A percentile compares a stretch with the other conserved stretches of the same genome.
These are phyloP conservation scores for Limnothrissa miodon DNA, from an alignment of 2,113 vertebrate genomes.

Conservation along the genomic window DNA sequence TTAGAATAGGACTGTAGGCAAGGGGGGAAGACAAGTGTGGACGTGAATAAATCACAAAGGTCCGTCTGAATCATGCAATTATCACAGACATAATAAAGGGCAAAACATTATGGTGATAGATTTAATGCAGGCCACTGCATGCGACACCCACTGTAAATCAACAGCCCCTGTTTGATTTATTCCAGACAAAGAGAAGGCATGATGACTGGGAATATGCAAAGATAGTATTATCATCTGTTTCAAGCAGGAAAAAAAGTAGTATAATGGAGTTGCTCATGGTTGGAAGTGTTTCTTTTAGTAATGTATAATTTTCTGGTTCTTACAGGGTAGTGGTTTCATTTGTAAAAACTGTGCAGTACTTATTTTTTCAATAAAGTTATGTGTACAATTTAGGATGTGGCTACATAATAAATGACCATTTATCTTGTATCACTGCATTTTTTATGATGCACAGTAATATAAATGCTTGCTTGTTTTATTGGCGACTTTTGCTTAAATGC, in stretches of 20 bases:
- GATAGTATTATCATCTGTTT: background rate
- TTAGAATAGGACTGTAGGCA: constrained; percentile 42
- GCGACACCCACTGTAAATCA: background rate
- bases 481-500: background rate
- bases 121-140: constrained; percentile 6
- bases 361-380: no score
- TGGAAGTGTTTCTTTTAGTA: background rate
- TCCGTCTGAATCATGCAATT: constrained; percentile 39
- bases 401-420: background rate
- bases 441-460: no score
- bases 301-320: background rate
- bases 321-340: background rate
- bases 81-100: constrained; percentile 36
- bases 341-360: background rate
- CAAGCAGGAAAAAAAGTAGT: background rate
- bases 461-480: background rate
- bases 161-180: background rate
- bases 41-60: constrained; percentile 27
- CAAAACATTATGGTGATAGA: background rate
- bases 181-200: background rate
- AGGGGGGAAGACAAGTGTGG: constrained; percentile 17
- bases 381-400: no score
- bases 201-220: background rate
- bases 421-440: background rate
- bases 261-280: background rate